Percentiles rank a stretch among this genome's conserved stretches.
These are phyloP conservation scores for Sebastes nivosus DNA, from an alignment of 2,797 vertebrate species.

Conservation along the genomic window DNA sequence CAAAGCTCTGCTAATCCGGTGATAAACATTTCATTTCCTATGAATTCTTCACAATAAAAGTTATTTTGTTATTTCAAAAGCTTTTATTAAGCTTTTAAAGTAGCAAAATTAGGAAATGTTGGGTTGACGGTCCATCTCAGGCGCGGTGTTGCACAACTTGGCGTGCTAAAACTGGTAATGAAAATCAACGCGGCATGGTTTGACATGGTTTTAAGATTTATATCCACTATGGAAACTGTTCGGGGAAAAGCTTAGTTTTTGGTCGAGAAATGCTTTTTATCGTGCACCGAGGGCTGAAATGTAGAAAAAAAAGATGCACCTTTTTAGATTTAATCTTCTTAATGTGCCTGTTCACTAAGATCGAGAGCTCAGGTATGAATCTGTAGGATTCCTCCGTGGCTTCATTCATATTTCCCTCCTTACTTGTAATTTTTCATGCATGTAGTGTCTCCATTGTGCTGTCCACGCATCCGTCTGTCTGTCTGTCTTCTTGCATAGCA, in stretches of 20 bases:
- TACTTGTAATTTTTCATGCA: background rate
- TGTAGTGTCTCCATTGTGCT: constrained; percentile 2
- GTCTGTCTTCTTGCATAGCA: background rate
- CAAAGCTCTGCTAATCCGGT: too few species aligned
- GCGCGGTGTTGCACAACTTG: too few species aligned
- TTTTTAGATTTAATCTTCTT: background rate
- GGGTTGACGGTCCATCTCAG: too few species aligned
- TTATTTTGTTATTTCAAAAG: too few species aligned
- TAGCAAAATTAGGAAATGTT: too few species aligned
- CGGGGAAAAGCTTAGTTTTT: background rate
- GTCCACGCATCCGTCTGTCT: background rate
- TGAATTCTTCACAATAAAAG: too few species aligned
- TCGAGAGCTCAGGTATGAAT: background rate
- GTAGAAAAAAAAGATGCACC: background rate
- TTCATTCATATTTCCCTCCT: constrained; percentile 2
- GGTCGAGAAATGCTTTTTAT: background rate
- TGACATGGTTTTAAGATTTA: background rate
- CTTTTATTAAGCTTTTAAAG: too few species aligned
- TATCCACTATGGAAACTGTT: background rate
- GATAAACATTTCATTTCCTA: too few species aligned
- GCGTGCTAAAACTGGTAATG: too few species aligned
- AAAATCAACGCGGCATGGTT: too few species aligned
- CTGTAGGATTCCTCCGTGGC: background rate
- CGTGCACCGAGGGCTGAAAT: fast-evolving
- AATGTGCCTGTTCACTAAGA: background rate